phyloP scores from a whole-genome alignment of 1,140 invertebrate species.

The Onthophagus taurus region DNA sequence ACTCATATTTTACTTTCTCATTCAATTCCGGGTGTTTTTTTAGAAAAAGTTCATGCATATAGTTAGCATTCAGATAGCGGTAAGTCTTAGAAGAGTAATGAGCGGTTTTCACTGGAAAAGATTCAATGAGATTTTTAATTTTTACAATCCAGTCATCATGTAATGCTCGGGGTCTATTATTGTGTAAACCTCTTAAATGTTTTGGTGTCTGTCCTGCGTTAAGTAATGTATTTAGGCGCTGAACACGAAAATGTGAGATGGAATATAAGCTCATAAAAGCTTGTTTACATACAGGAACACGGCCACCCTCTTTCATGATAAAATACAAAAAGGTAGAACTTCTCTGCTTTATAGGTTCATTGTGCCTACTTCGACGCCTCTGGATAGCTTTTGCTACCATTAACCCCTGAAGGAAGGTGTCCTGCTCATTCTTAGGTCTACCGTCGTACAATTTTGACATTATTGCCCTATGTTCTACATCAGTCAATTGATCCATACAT shows the following conservation, averaged over 20 bases:
- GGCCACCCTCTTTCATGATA: conserved; percentile 13
- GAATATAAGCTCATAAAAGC: conserved; percentile 16
- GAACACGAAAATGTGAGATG: conserved; percentile 15
- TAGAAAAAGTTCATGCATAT: conserved; percentile 30
- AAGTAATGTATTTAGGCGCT: conserved; percentile 18
- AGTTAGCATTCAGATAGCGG: conserved; percentile 27
- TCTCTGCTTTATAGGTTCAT: conserved; percentile 6
- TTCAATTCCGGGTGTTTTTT: conserved; percentile 20
- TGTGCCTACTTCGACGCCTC: conserved; percentile 10
- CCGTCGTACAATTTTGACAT: conserved; percentile 14
- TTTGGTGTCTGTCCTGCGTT: conserved; percentile 13
- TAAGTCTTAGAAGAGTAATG: conserved; percentile 20
- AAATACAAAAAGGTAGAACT: conserved; percentile 14
- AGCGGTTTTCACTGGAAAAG: conserved; percentile 18
- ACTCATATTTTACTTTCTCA: conserved; percentile 25
- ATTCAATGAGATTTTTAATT: conserved; percentile 18
- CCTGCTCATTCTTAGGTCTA: conserved; percentile 21
- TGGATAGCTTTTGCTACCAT: conserved; percentile 16
- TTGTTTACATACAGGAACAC: conserved; percentile 16
- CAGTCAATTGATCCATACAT: conserved; percentile 17
- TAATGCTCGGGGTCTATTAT: conserved; percentile 15
- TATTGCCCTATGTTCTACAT: conserved; percentile 15
- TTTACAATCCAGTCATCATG: conserved; percentile 12
- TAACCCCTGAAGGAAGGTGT: conserved; percentile 16
- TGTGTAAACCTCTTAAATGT: conserved; percentile 17